Evolutionary conservation across 2,113 vertebrate genomes (phyloP).

Genomic region (Bothrops jararaca): DNA sequence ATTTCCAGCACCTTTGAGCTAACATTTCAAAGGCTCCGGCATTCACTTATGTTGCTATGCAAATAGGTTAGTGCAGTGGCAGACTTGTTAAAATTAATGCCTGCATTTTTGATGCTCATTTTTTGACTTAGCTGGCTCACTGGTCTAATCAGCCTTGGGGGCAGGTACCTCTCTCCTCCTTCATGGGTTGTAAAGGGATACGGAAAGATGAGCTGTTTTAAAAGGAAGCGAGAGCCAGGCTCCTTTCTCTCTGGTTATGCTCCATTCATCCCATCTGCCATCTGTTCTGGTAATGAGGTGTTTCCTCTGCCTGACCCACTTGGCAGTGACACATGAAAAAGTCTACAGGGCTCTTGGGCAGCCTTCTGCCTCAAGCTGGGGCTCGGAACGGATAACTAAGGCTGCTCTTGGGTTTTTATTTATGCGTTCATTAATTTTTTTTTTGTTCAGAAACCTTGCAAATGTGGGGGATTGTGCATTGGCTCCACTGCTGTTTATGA

Average conservation of each 20-base stretch:
- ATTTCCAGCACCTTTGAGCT: neutral
- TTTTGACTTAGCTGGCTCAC: neutral
- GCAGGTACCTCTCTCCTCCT: neutral
- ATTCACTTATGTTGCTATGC: neutral
- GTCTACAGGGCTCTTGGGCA: neutral
- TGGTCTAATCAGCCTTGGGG: conserved; percentile 5
- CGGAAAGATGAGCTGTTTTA: conserved; percentile 28
- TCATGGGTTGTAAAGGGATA: neutral
- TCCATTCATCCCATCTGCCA: conserved; percentile 42
- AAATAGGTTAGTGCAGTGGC: neutral
- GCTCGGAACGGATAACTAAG: neutral
- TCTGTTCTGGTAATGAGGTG: conserved; percentile 60
- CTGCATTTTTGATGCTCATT: neutral
- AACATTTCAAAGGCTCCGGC: neutral
- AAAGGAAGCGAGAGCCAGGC: conserved; percentile 35
- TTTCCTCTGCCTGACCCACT: conserved; percentile 67
- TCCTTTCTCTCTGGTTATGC: conserved; percentile 39
- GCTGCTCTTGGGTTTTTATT: conserved; percentile 18
- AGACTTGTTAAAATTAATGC: neutral
- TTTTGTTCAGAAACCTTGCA: too few species aligned
- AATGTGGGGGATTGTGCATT: neutral
- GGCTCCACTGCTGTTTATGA: neutral
- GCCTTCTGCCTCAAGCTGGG: neutral
- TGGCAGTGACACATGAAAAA: conserved; percentile 44
- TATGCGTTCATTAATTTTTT: neutral